A percentile compares a stretch with the other conserved stretches of the same genome.
Evolutionary conservation across 2,113 vertebrate species (phyloP).

Genomic region (Hemicordylus capensis): DNA sequence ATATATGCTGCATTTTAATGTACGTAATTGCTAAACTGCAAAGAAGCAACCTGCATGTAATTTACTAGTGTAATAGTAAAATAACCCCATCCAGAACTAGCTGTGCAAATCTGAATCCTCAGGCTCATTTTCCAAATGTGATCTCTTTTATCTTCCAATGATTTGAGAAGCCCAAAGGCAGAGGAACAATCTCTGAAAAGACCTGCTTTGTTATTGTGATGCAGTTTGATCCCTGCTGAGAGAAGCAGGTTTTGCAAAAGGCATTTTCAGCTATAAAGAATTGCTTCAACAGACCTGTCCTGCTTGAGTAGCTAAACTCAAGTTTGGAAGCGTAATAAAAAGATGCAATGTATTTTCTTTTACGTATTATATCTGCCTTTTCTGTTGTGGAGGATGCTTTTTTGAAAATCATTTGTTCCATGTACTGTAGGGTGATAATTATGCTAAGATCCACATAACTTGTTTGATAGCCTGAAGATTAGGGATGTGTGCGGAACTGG

Average conservation of each 20-base stretch:
- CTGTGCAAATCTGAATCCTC: not conserved
- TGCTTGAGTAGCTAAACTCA: not conserved
- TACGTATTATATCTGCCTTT: not conserved
- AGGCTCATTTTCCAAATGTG: not conserved
- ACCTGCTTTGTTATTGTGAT: constrained; percentile 6
- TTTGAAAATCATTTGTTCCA: not conserved
- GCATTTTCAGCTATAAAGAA: constrained; percentile 8
- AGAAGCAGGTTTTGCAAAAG: not conserved
- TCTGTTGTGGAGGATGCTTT: constrained; percentile 11
- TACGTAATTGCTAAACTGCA: not conserved
- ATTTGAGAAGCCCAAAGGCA: constrained; percentile 3
- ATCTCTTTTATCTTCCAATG: not conserved
- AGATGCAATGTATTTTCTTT: not conserved
- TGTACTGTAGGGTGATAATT: not conserved
- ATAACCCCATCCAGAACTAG: no score
- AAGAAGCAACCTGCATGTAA: not conserved
- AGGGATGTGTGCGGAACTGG: no score
- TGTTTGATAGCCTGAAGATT: not conserved
- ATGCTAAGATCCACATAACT: not conserved
- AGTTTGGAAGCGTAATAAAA: not conserved
- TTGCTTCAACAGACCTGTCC: not conserved
- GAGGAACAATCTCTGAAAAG: not conserved
- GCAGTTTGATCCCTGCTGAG: constrained; percentile 6
- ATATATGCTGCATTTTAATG: not conserved
- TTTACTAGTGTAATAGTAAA: not conserved